Conservation (phyloP, 2,113 vertebrate genomes). For the Aspiorhynchus laticeps region DNA sequence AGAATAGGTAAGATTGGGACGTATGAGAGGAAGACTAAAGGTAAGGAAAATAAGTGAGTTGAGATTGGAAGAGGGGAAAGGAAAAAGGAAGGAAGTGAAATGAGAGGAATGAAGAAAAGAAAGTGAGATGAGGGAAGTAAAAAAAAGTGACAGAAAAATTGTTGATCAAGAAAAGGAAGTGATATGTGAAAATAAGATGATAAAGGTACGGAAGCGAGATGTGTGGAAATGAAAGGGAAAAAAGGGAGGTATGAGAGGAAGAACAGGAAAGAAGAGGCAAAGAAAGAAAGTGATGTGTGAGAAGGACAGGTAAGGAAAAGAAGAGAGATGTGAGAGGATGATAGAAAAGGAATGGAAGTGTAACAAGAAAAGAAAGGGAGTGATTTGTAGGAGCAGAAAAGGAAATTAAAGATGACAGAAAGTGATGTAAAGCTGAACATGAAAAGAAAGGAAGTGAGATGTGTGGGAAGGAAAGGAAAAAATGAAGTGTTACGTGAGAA, state of each 20-base stretch:
- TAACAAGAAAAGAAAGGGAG: background rate
- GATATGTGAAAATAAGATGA: no score
- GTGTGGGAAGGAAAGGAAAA: background rate
- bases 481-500: no score
- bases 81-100: background rate
- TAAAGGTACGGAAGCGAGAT: no score
- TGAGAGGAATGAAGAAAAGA: background rate
- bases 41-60: background rate
- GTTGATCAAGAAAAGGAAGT: no score
- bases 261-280: background rate
- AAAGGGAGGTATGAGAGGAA: background rate
- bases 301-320: background rate
- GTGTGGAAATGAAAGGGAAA: background rate
- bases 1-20: background rate
- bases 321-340: background rate
- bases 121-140: no score
- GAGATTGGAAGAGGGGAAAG: background rate
- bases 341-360: background rate
- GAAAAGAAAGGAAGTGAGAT: background rate
- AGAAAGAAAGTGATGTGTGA: background rate
- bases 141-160: no score
- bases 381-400: background rate
- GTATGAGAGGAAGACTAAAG: background rate
- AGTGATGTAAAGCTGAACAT: background rate
- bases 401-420: background rate